Conservation (phyloP, 1,140 invertebrate species). For the Megalopta genalis region DNA sequence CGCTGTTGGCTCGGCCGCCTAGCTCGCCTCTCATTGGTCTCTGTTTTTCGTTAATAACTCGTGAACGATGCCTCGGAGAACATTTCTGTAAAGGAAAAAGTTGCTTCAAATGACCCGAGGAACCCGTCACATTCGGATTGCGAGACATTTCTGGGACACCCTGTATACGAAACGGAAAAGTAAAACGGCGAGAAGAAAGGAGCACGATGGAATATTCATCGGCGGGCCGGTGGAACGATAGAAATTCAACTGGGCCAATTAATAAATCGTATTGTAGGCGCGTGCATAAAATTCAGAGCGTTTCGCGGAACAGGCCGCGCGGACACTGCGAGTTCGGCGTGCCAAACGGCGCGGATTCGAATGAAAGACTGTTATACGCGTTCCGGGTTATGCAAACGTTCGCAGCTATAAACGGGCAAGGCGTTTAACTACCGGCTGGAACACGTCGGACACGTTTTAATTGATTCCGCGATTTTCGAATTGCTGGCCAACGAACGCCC, state of each 20-base stretch:
- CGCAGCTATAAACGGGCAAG: neutral
- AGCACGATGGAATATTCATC: no score
- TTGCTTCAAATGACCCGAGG: no score
- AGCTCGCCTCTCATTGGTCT: no score
- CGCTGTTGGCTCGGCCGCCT: no score
- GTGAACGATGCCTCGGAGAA: no score
- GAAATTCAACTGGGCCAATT: neutral
- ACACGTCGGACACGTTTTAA: neutral
- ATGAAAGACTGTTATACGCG: neutral
- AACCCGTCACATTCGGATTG: no score
- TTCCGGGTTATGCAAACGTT: slow-evolving; percentile 15
- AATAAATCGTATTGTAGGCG: neutral
- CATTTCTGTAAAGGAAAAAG: no score
- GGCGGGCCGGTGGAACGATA: neutral
- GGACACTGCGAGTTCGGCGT: neutral
- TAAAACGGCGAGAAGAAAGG: neutral
- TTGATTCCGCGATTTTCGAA: neutral
- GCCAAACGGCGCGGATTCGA: neutral
- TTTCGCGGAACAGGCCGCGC: no score
- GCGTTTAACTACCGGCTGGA: neutral
- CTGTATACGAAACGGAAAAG: neutral
- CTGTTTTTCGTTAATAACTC: no score
- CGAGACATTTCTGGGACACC: no score
- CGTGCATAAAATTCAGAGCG: neutral
- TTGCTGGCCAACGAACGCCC: neutral